Evolutionary conservation across 2,113 vertebrate genomes (phyloP).

Genomic region (Pteruthius melanotis): DNA sequence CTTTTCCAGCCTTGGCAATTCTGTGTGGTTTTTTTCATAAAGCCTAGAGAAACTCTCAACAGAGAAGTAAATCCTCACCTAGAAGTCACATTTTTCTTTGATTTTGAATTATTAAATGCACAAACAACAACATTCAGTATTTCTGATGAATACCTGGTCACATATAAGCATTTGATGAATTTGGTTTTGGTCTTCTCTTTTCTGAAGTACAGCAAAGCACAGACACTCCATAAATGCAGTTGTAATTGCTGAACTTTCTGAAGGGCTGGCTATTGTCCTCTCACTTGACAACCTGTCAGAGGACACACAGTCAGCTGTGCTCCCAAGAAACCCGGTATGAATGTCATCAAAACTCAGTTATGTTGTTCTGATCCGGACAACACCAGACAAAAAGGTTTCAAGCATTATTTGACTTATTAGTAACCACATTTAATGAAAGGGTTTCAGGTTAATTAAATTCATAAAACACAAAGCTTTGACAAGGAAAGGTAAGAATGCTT

Average conservation of each 20-base stretch:
- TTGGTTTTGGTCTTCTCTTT: slow-evolving; percentile 68
- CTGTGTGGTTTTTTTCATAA: not conserved
- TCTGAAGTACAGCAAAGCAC: slow-evolving; percentile 80
- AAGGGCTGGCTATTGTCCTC: slow-evolving; percentile 77
- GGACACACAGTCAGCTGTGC: not conserved
- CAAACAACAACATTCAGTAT: not conserved
- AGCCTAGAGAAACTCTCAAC: not conserved
- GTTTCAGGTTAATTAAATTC: too few relatives aligned
- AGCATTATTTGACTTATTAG: too few relatives aligned
- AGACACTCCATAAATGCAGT: slow-evolving; percentile 87
- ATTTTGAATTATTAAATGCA: not conserved
- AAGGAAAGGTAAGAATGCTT: not conserved
- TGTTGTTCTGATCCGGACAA: not conserved
- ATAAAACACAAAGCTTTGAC: not conserved
- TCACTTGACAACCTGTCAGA: slow-evolving; percentile 82
- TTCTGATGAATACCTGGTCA: slow-evolving; percentile 80
- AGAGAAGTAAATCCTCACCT: not conserved
- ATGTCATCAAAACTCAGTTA: not conserved
- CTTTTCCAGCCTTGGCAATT: not conserved
- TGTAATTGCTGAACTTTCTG: slow-evolving; percentile 84
- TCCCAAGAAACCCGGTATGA: not conserved
- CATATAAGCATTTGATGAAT: slow-evolving; percentile 84
- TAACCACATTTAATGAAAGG: too few relatives aligned
- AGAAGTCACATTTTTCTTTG: not conserved
- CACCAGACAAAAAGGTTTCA: too few relatives aligned